Evolutionary conservation across 2,113 vertebrate species (phyloP).

Genomic region (Petrocephalus zakoni): DNA sequence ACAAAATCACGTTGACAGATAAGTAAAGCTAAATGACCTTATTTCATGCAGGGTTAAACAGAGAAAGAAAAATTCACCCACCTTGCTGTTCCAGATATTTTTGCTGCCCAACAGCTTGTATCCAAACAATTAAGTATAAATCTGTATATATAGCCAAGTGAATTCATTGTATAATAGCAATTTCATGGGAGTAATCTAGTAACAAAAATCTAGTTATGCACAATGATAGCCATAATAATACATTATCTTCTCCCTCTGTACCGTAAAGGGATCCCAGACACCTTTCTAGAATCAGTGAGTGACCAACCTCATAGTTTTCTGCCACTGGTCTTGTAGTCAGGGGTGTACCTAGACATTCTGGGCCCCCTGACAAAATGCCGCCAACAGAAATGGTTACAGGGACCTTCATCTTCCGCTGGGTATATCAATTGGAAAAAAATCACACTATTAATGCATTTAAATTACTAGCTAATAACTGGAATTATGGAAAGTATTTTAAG

Average conservation of each 20-base stretch:
- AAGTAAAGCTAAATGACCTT: constrained; percentile 3
- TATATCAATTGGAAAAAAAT: too few relatives aligned
- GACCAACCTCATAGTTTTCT: background rate
- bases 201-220: background rate
- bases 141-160: background rate
- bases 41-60: background rate
- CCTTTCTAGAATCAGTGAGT: background rate
- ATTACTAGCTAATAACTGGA: too few relatives aligned
- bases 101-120: background rate
- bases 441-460: too few relatives aligned
- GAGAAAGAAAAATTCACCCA: background rate
- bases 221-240: background rate
- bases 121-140: background rate
- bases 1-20: constrained; percentile 4
- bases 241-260: background rate
- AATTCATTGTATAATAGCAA: background rate
- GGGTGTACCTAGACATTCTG: background rate
- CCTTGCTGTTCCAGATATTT: background rate
- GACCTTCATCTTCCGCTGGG: too few relatives aligned
- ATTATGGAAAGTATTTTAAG: too few relatives aligned
- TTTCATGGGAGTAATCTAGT: background rate
- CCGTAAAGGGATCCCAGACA: background rate
- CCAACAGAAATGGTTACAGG: too few relatives aligned
- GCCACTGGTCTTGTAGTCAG: background rate
- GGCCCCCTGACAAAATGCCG: too few relatives aligned